A percentile compares a stretch with the other conserved stretches of the same genome.
Evolutionary conservation across 1,140 invertebrate genomes (phyloP).

Genomic region (Varroa destructor): DNA sequence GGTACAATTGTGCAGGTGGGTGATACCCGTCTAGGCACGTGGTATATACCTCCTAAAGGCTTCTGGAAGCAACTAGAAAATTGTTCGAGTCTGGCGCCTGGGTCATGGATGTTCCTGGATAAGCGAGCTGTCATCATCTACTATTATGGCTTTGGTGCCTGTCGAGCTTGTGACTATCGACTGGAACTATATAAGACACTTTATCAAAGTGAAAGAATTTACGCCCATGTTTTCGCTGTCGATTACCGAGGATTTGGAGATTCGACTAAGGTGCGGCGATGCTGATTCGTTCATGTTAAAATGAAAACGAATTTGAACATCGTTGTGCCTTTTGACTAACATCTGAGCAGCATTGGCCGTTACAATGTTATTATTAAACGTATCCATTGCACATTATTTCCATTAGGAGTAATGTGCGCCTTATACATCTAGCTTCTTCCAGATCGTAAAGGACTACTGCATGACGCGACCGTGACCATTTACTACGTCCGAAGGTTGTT

Average conservation of each 20-base stretch:
- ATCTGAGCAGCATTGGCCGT: no score
- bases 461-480: conserved; percentile 61
- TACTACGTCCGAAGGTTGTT: conserved; percentile 52
- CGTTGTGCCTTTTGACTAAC: no score
- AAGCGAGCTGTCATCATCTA: conserved; percentile 55
- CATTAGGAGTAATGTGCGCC: no score
- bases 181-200: conserved; percentile 69
- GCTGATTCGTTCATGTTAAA: background rate
- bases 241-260: conserved; percentile 87
- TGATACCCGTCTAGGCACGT: conserved; percentile 9
- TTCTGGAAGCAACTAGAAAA: background rate
- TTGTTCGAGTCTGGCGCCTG: background rate
- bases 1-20: background rate
- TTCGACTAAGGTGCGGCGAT: conserved; percentile 46
- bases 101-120: conserved; percentile 27
- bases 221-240: conserved; percentile 72
- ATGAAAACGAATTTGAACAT: background rate
- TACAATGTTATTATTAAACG: no score
- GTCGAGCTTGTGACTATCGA: conserved; percentile 60
- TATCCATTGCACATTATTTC: no score
- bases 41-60: conserved; percentile 25
- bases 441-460: conserved; percentile 64
- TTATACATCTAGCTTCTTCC: conserved; percentile 43
- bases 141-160: conserved; percentile 75
- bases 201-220: conserved; percentile 45